A percentile compares a stretch with the other conserved stretches of the same genome.
Conservation (phyloP, 2,113 vertebrate genomes). For the Collichthys lucidus region DNA sequence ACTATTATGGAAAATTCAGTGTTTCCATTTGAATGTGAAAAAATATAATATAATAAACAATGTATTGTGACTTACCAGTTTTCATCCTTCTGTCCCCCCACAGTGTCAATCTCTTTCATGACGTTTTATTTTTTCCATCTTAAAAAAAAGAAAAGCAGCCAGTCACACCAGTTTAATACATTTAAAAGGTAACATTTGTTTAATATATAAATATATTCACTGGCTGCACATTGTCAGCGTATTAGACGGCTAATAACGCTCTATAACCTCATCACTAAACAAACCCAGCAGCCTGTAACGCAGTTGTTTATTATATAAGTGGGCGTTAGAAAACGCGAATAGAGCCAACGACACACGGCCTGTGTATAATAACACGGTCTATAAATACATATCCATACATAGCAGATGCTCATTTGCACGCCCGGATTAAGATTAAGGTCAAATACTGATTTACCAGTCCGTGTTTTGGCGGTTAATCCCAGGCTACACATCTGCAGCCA, state of each 20-base stretch:
- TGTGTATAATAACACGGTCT: not conserved
- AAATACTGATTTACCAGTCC: slow-evolving; percentile 72
- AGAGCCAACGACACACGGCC: slow-evolving; percentile 1
- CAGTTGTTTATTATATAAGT: slow-evolving; percentile 50
- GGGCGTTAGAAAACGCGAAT: slow-evolving; percentile 41
- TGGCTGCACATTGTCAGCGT: not conserved
- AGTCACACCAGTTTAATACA: not conserved
- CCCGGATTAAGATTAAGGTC: slow-evolving; percentile 23
- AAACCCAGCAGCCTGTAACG: slow-evolving; percentile 8
- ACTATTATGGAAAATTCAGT: not conserved
- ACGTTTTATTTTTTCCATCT: slow-evolving; percentile 78
- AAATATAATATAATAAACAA: not conserved
- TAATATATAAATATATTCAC: not conserved
- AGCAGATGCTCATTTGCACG: slow-evolving; percentile 15
- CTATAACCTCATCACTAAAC: not conserved
- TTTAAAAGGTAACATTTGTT: not conserved
- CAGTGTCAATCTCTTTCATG: slow-evolving; percentile 83
- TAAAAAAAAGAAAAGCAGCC: not conserved
- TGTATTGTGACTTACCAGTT: slow-evolving; percentile 74
- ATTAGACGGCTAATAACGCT: not conserved
- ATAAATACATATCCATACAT: not conserved
- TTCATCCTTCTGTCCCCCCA: slow-evolving; percentile 71
- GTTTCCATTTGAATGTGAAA: not conserved
- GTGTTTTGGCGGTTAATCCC: slow-evolving; percentile 47
- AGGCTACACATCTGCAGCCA: slow-evolving; percentile 58